Evolutionary conservation across 2,888 invertebrate genomes (phyloP).

Genomic region (Oeneis ivallda): DNA sequence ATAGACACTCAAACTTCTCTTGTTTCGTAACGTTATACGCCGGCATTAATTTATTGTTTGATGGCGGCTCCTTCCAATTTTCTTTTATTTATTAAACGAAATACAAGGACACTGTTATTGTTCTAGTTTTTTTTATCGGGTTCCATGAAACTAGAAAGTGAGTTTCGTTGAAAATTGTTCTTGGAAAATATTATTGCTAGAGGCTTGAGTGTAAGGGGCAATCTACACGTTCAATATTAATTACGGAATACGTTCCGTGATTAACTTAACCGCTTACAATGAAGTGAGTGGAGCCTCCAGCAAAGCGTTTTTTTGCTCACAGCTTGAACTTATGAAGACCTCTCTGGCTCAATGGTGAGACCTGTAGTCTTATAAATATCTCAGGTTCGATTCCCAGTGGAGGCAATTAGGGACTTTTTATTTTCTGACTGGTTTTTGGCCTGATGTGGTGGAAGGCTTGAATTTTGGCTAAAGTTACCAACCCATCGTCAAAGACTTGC

Average conservation of each 20-base stretch:
- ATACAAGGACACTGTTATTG: conserved; percentile 8
- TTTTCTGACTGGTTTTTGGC: too few relatives aligned
- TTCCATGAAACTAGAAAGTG: not conserved
- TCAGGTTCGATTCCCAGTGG: too few relatives aligned
- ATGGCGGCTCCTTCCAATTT: conserved; percentile 38
- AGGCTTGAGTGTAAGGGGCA: not conserved
- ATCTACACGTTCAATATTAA: not conserved
- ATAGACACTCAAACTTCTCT: conserved; percentile 58
- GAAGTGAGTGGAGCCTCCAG: too few relatives aligned
- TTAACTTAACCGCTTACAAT: too few relatives aligned
- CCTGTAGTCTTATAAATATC: too few relatives aligned
- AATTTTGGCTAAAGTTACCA: too few relatives aligned
- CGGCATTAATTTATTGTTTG: conserved; percentile 57
- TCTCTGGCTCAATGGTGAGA: too few relatives aligned
- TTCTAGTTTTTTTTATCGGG: conserved; percentile 31
- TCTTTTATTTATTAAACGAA: conserved; percentile 34
- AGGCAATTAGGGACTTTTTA: too few relatives aligned
- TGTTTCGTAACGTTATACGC: conserved; percentile 52
- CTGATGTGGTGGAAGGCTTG: too few relatives aligned
- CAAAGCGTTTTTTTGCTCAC: too few relatives aligned
- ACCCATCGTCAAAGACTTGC: too few relatives aligned
- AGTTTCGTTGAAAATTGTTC: not conserved
- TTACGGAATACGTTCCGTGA: not conserved
- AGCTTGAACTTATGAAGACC: too few relatives aligned
- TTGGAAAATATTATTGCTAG: not conserved